These are phyloP conservation scores for Stichopus chloronotus DNA, from an alignment of 35 echinoderm and acorn worm species.

Conservation along the genomic window DNA sequence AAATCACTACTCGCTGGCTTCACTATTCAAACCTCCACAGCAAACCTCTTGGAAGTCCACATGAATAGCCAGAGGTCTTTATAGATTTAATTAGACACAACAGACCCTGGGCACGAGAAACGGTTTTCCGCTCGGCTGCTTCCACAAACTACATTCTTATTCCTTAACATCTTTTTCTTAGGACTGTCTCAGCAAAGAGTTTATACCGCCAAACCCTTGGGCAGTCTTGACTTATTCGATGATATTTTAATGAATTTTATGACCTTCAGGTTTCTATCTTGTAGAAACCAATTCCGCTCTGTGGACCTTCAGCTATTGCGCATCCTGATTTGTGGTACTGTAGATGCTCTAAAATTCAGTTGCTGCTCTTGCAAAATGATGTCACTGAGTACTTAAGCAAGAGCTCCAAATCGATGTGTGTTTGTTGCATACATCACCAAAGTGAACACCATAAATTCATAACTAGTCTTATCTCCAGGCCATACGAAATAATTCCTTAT, in stretches of 20 bases:
- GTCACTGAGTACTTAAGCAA: too few relatives aligned
- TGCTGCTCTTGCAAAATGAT: too few relatives aligned
- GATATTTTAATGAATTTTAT: conserved; percentile 7
- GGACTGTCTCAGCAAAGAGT: background rate
- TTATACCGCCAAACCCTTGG: background rate
- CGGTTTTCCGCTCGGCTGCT: background rate
- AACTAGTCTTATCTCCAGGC: too few relatives aligned
- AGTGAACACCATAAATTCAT: too few relatives aligned
- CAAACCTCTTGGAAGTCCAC: too few relatives aligned
- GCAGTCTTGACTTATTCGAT: background rate
- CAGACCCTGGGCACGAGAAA: background rate
- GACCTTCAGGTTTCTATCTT: background rate
- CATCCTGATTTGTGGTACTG: too few relatives aligned
- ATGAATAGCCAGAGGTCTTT: background rate
- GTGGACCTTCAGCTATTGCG: background rate
- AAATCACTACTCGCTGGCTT: too few relatives aligned
- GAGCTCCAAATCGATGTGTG: too few relatives aligned
- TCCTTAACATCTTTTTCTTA: background rate
- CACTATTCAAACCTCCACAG: too few relatives aligned
- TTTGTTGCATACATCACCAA: too few relatives aligned
- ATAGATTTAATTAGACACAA: conserved; percentile 18
- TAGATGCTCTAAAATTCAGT: too few relatives aligned
- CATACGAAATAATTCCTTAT: too few relatives aligned
- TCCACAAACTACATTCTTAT: background rate
- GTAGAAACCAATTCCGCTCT: background rate